Conservation (phyloP, 2,113 vertebrate species). For the Silurus meridionalis region DNA sequence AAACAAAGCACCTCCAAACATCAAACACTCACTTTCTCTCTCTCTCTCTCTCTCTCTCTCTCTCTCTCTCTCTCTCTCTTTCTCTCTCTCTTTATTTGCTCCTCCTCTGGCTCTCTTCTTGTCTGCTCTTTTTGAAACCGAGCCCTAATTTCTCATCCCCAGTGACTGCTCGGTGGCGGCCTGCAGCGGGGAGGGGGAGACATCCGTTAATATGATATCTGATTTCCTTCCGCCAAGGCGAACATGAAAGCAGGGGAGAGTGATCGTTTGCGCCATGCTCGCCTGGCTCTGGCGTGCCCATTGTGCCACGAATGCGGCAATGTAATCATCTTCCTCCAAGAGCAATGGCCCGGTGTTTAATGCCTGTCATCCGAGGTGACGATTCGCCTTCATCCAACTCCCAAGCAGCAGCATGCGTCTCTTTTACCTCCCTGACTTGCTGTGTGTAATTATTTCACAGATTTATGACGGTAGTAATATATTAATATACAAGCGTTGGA, state of each 20-base stretch:
- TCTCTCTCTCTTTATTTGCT: slow-evolving; percentile 29
- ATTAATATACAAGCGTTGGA: slow-evolving; percentile 22
- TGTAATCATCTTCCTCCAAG: slow-evolving; percentile 60
- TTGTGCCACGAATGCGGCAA: slow-evolving; percentile 59
- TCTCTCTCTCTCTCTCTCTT: slow-evolving; percentile 8
- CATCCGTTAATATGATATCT: slow-evolving; percentile 60
- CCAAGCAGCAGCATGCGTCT: slow-evolving; percentile 18
- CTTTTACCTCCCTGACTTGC: slow-evolving; percentile 27
- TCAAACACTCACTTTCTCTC: slow-evolving; percentile 36
- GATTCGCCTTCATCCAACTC: slow-evolving; percentile 14
- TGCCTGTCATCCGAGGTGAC: slow-evolving; percentile 32
- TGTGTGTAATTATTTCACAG: slow-evolving; percentile 23
- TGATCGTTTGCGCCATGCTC: slow-evolving; percentile 54
- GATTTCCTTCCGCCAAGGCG: slow-evolving; percentile 54
- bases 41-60: neutral
- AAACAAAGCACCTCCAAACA: neutral
- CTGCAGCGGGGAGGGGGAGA: slow-evolving; percentile 49
- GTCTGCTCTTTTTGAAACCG: slow-evolving; percentile 33
- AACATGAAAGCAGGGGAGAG: slow-evolving; percentile 38
- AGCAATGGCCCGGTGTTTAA: slow-evolving; percentile 55
- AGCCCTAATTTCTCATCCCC: slow-evolving; percentile 54
- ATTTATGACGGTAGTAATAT: slow-evolving; percentile 1
- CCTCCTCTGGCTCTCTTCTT: slow-evolving; percentile 10
- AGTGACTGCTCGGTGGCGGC: slow-evolving; percentile 41
- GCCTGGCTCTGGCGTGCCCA: slow-evolving; percentile 52